These are phyloP conservation scores for Didymodactylos carnosus DNA, from an alignment of 2,888 invertebrate genomes.

Conservation along the genomic window DNA sequence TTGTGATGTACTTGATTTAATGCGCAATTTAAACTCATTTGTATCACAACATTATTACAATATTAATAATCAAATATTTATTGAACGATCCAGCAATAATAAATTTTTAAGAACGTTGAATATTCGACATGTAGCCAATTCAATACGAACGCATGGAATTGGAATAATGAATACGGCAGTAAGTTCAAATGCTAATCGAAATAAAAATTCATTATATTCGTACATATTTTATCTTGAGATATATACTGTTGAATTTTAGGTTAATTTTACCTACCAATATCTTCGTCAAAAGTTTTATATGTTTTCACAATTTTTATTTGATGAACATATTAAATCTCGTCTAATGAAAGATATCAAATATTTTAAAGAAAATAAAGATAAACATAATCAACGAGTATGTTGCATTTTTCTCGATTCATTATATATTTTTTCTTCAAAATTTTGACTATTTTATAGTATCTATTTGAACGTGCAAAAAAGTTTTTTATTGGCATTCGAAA, in stretches of 20 bases:
- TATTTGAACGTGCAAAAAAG: slow-evolving; percentile 72
- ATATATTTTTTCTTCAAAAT: background rate
- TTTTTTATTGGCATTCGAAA: slow-evolving; percentile 75
- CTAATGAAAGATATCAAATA: slow-evolving; percentile 65
- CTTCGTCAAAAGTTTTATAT: slow-evolving; percentile 71
- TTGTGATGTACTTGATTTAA: slow-evolving; percentile 81
- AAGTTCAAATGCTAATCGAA: slow-evolving; percentile 20
- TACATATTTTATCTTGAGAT: background rate
- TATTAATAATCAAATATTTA: slow-evolving; percentile 71
- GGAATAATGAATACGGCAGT: slow-evolving; percentile 87
- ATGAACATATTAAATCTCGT: slow-evolving; percentile 86
- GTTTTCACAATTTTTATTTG: slow-evolving; percentile 87
- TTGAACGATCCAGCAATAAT: slow-evolving; percentile 69
- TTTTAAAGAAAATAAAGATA: slow-evolving; percentile 52
- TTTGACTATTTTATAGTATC: slow-evolving; percentile 32
- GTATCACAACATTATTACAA: slow-evolving; percentile 81
- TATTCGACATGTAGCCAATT: slow-evolving; percentile 81
- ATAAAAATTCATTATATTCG: background rate
- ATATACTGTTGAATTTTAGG: slow-evolving; percentile 24
- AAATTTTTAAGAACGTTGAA: slow-evolving; percentile 85
- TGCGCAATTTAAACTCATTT: slow-evolving; percentile 83
- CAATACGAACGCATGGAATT: slow-evolving; percentile 81
- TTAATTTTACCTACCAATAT: slow-evolving; percentile 50
- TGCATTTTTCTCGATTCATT: background rate
- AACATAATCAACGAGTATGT: slow-evolving; percentile 42